phyloP scores from a whole-genome alignment of 2,888 invertebrate genomes.

The Xylota sylvarum region DNA sequence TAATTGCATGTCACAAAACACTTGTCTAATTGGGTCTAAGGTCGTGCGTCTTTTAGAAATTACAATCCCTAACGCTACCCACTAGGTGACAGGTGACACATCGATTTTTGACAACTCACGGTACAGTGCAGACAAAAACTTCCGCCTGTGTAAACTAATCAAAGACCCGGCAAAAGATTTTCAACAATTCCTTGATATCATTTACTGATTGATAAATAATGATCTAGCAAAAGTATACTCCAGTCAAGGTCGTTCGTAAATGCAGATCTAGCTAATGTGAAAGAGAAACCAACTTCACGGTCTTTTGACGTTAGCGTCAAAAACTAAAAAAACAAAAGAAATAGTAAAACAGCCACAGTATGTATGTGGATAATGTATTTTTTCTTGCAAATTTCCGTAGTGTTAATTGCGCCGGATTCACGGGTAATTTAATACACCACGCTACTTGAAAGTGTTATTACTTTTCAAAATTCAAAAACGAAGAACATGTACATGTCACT shows the following conservation, averaged over 20 bases:
- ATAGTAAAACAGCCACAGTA: neutral
- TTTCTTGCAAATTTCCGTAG: slow-evolving; percentile 35
- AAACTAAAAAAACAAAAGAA: neutral
- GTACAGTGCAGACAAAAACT: neutral
- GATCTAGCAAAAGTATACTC: slow-evolving; percentile 16
- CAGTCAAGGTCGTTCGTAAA: slow-evolving; percentile 17
- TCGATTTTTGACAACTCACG: neutral
- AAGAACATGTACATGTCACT: neutral
- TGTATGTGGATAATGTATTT: too few relatives aligned
- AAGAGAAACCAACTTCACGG: slow-evolving; percentile 26
- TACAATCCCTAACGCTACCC: too few relatives aligned
- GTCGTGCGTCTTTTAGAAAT: too few relatives aligned
- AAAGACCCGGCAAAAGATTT: too few relatives aligned
- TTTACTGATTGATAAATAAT: slow-evolving; percentile 33
- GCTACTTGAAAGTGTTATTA: slow-evolving; percentile 13
- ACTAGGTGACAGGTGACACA: neutral
- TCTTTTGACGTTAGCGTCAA: slow-evolving; percentile 20
- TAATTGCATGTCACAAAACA: too few relatives aligned
- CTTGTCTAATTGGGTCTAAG: too few relatives aligned
- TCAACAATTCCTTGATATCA: slow-evolving; percentile 1
- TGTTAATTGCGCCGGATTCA: slow-evolving; percentile 47
- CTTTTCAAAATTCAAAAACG: neutral
- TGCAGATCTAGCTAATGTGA: slow-evolving; percentile 13
- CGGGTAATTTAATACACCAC: slow-evolving; percentile 29
- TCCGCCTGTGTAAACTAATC: neutral